Percentiles rank a stretch among this genome's conserved stretches.
Conservation (phyloP, 2,113 vertebrate genomes). For the Dolichotis patagonum region DNA sequence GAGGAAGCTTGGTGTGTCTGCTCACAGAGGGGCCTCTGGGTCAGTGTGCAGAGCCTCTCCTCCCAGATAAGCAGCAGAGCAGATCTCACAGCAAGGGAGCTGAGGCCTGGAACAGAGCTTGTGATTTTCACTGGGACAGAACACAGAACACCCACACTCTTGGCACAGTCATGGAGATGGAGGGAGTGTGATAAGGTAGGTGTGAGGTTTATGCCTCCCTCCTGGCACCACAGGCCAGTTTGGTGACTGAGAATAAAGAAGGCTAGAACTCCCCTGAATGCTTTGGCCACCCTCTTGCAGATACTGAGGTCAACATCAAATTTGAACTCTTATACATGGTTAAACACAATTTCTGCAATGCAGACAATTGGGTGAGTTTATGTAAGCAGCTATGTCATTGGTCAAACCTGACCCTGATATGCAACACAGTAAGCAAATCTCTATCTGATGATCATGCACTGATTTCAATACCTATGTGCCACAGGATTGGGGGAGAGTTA, state of each 20-base stretch:
- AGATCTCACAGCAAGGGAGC: not conserved
- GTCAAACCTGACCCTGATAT: too few species aligned
- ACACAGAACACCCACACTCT: not conserved
- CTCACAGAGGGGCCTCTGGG: not conserved
- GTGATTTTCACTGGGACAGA: not conserved
- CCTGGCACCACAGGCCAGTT: not conserved
- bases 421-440: too few species aligned
- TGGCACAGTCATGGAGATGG: not conserved
- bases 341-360: too few species aligned
- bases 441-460: too few species aligned
- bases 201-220: not conserved
- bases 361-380: too few species aligned
- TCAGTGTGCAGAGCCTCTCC: not conserved
- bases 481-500: too few species aligned
- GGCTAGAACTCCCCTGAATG: not conserved
- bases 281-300: not conserved
- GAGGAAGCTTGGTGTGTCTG: not conserved
- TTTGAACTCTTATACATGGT: not conserved
- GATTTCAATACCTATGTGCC: too few species aligned
- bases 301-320: constrained; percentile 36
- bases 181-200: not conserved
- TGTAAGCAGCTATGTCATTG: too few species aligned
- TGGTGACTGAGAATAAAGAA: not conserved
- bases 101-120: not conserved
- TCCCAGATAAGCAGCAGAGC: not conserved